These are phyloP conservation scores for Hestina assimilis DNA, from an alignment of 1,140 invertebrate species.

Conservation along the genomic window DNA sequence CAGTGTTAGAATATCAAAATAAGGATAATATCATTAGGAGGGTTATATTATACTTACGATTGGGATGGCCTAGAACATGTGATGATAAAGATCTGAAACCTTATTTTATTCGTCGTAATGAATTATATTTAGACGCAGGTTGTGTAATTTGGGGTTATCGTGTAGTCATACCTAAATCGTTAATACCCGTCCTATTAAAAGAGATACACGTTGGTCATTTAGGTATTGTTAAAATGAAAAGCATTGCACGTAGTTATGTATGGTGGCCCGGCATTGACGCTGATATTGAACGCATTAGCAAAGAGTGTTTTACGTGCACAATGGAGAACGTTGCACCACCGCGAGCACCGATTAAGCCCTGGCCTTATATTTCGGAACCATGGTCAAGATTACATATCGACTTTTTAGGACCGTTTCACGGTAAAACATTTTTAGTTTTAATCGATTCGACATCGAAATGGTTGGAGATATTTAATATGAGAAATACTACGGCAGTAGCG, in stretches of 20 bases:
- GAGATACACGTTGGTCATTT: constrained; percentile 25
- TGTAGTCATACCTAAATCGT: constrained; percentile 15
- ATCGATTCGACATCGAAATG: constrained; percentile 23
- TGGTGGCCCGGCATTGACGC: constrained; percentile 23
- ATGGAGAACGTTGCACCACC: constrained; percentile 2
- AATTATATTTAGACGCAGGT: constrained; percentile 33
- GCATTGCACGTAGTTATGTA: constrained; percentile 3
- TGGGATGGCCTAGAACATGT: constrained; percentile 19
- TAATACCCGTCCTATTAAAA: constrained; percentile 10
- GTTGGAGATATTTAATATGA: constrained; percentile 28
- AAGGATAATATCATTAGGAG: constrained; percentile 4
- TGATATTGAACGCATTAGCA: constrained; percentile 12
- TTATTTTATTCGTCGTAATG: constrained; percentile 22
- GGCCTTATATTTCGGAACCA: constrained; percentile 9
- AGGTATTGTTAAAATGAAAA: constrained; percentile 20
- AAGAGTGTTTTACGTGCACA: not conserved
- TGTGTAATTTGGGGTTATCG: constrained; percentile 37
- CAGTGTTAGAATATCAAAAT: not conserved
- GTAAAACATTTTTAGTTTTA: constrained; percentile 23
- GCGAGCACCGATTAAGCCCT: constrained; percentile 7
- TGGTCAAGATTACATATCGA: constrained; percentile 24
- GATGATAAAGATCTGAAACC: constrained; percentile 2
- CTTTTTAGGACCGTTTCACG: constrained; percentile 19
- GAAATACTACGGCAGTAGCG: constrained; percentile 13
- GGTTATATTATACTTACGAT: constrained; percentile 21